Evolutionary conservation across 2,888 invertebrate species (phyloP), one percentile per base, ranked within the genome.

Genomic region (Spilosoma lubricipeda): DNA sequence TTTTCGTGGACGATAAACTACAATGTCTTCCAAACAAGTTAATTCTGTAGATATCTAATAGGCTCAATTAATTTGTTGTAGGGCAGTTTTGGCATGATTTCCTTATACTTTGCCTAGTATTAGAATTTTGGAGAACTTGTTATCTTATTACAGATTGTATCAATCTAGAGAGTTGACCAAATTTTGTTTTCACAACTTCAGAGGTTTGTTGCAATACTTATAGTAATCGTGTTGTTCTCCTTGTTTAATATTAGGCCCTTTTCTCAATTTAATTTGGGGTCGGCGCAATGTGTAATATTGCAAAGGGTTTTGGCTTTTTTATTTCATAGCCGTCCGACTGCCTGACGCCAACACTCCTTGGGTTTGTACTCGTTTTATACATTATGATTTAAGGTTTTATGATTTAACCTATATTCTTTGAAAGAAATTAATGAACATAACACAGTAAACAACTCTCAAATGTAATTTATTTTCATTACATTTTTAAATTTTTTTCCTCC

Each of bases 401-500:
- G 20, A 33, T 68, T 27, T 2, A 30, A 1, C 13, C 48, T 11
- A 68, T 33, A 68, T 68, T 68, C 30, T 3, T 33, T 23, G 8
- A 36, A 52, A 3, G 30, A 11, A 13, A 33, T n/a, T 52, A 3
- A 48, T n/a, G 52, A 52, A 68, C 68, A 76, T 71, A 79, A 70
- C 69, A 64, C 71, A 71, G 68, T 71, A 71, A 72, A 33, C 65
- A 59, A 75, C 68, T 77, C 23, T 72, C 67, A 33, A 69, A 74
- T 71, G 63, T 77, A 75, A 84, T 75, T 79, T 74, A 70, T 79
- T 79, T 82, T 81, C 79, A 82, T 82, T 74, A 70, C 76, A 74
- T 76, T 79, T 74, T 63, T 72, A 36, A 64, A 82, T 72, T 79
- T 70, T 70, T 84, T 82, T 84, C 73, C 76, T 80, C 70, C 64